Evolutionary conservation across 2,113 vertebrate species (phyloP), one percentile per base, ranked within the genome.

Genomic region (Sardina pilchardus): DNA sequence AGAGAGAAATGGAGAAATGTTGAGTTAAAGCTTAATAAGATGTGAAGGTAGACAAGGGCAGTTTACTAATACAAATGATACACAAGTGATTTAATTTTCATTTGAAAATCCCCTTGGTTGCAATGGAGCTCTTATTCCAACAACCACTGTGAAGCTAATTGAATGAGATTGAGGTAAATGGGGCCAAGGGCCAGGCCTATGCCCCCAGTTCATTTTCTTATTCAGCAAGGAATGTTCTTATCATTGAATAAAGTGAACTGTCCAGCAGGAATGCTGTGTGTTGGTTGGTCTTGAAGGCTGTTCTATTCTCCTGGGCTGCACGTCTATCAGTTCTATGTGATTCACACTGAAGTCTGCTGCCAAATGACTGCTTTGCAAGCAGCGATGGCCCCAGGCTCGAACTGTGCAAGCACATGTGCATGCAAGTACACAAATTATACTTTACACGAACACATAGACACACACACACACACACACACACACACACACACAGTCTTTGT

Each of bases 301-400:
- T 90, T 87, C 86, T 93, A 82, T 90, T 89, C 83, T 90, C 87
- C 81, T 84, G 7, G 84, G 81, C 88, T 90, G 87, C 82, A 87
- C 42, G 80, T 93, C 91, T 85, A 86, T 92, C 91, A 89, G 83
- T 84, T 88, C 44, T 81, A 26, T 85, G 81, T 91, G 92, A 93
- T 93, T 91, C 92, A 91, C 90, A 89, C 90, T 90, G 84, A 87
- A 84, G 89, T 88, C 67, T 90, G 87, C 87, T 92, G 90, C 90
- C 90, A 93, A 90, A 91, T 88, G 86, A 88, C 85, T 88, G 89
- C 80, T 88, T 81, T 85, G 81, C 82, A 14, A 89, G 88, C 89
- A 83, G 85, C 50, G 81, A 89, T 86, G 83, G 86, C 87, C 89
- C 85, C 83, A 78, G 88, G 86, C 84, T 87, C 86, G 85, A 84